phyloP scores from a whole-genome alignment of 2,113 vertebrate genomes.

The Menidia beryllina region DNA sequence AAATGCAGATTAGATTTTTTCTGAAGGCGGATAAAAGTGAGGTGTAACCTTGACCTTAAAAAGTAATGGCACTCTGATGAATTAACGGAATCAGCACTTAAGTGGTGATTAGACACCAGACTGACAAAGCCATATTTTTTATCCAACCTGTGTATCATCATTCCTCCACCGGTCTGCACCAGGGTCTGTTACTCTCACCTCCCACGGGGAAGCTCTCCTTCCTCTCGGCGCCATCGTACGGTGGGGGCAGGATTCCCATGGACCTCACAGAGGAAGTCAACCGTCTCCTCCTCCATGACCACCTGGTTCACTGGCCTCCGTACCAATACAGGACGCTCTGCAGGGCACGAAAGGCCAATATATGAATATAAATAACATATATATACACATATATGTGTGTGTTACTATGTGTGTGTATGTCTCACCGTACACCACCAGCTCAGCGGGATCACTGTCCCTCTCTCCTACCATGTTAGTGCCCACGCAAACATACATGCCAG shows the following conservation, averaged over 20 bases:
- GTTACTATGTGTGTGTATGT: too few species aligned
- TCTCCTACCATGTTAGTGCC: conserved; percentile 98
- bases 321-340: conserved; percentile 92
- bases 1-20: too few species aligned
- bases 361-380: not conserved
- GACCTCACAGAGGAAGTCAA: conserved; percentile 94
- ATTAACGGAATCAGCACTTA: not conserved
- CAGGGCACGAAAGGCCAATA: not conserved
- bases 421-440: conserved; percentile 95
- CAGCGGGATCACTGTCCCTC: conserved; percentile 95
- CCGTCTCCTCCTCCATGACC: conserved; percentile 92
- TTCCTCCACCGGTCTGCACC: conserved; percentile 1
- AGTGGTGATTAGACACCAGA: not conserved
- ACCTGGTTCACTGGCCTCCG: conserved; percentile 94
- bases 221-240: conserved; percentile 94
- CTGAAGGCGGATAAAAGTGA: too few species aligned
- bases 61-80: too few species aligned
- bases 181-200: conserved; percentile 80
- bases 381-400: not conserved
- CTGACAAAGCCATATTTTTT: not conserved
- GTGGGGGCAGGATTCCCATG: conserved; percentile 95
- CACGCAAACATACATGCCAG: conserved; percentile 96
- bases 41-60: too few species aligned
- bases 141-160: conserved; percentile 19
- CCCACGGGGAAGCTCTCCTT: conserved; percentile 91